phyloP scores from a whole-genome alignment of 2,888 invertebrate genomes.

The Plutella xylostella region DNA sequence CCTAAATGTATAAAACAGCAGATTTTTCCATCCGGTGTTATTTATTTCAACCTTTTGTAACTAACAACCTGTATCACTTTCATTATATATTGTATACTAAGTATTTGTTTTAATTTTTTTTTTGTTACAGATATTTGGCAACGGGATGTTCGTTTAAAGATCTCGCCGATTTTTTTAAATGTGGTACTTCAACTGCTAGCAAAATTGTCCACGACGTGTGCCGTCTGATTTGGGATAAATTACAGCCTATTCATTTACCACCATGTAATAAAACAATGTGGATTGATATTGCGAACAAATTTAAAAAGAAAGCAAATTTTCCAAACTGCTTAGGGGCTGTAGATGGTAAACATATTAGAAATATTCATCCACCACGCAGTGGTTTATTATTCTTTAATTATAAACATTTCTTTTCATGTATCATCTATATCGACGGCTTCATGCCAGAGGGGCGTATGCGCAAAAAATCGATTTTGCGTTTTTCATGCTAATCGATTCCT shows the following conservation, averaged over 20 bases:
- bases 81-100: too few species aligned
- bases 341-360: slow-evolving; percentile 3
- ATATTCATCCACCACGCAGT: background rate
- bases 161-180: slow-evolving; percentile 10
- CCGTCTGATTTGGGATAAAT: slow-evolving; percentile 10
- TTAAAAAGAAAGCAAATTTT: slow-evolving; percentile 6
- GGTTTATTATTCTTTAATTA: background rate
- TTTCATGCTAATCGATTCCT: too few species aligned
- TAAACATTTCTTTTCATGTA: too few species aligned
- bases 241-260: too few species aligned
- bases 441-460: too few species aligned
- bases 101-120: background rate
- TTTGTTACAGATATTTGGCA: slow-evolving; percentile 5
- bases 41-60: background rate
- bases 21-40: background rate
- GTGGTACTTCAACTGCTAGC: slow-evolving; percentile 12
- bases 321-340: background rate
- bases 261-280: slow-evolving; percentile 9
- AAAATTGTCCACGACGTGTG: slow-evolving; percentile 12
- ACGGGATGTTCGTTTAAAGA: slow-evolving; percentile 9
- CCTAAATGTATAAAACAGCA: slow-evolving; percentile 1
- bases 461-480: too few species aligned
- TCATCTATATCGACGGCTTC: too few species aligned
- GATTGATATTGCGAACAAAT: background rate
- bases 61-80: slow-evolving; percentile 16